Percentiles rank a stretch among this genome's conserved stretches.
These are phyloP conservation scores for Epinephelus awoara DNA, from an alignment of 2,797 vertebrate genomes.

Conservation along the genomic window DNA sequence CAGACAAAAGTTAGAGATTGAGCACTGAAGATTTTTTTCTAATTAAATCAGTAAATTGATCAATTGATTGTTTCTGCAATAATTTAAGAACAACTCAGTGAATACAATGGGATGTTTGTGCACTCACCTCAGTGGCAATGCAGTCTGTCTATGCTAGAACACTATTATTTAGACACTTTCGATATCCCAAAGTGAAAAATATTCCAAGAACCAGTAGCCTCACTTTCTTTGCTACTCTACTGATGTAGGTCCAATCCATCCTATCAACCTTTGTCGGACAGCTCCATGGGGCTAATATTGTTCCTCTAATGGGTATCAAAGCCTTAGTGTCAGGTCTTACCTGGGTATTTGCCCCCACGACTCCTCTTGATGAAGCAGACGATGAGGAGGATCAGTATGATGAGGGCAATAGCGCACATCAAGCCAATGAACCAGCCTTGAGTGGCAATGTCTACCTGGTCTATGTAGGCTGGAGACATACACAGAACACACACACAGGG, in stretches of 20 bases:
- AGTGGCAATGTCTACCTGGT: constrained; percentile 96
- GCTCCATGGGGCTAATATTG: neutral
- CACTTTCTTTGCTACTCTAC: neutral
- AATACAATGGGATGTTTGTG: neutral
- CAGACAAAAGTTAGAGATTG: neutral
- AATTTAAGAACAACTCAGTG: neutral
- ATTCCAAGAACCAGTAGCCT: neutral
- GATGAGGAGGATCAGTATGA: constrained; percentile 96
- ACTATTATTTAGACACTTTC: no score
- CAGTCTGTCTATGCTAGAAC: no score
- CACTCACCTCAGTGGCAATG: no score
- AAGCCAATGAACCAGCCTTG: constrained; percentile 99
- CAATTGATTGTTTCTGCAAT: neutral
- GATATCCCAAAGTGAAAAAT: neutral
- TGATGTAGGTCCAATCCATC: neutral
- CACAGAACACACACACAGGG: constrained; percentile 32
- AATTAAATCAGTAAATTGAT: neutral
- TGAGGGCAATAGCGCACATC: constrained; percentile 98
- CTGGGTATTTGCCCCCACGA: constrained; percentile 97
- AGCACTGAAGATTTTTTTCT: no score
- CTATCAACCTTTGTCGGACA: neutral
- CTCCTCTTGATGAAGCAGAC: constrained; percentile 99
- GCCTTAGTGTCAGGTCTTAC: constrained; percentile 71
- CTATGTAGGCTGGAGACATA: constrained; percentile 89
- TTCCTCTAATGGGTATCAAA: constrained; percentile 1